Evolutionary conservation across 2,113 vertebrate genomes (phyloP).

Genomic region (Chunga burmeisteri): DNA sequence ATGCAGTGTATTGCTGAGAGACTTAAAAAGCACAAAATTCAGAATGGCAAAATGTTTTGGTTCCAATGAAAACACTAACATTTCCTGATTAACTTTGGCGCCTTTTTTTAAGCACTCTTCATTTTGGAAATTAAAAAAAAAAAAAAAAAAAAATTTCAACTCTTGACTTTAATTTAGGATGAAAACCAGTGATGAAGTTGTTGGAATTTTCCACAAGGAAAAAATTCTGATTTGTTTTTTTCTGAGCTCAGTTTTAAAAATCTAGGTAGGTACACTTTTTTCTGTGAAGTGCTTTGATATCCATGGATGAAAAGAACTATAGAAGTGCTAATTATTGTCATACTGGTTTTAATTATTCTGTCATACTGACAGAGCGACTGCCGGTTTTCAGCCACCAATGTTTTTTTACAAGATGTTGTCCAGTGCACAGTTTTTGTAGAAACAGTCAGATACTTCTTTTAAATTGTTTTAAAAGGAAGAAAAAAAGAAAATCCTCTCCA

Average conservation of each 20-base stretch:
- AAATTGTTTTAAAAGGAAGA: slow-evolving; percentile 5
- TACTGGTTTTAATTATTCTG: slow-evolving; percentile 66
- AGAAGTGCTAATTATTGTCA: slow-evolving; percentile 70
- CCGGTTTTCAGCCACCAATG: slow-evolving; percentile 30
- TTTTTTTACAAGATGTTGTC: slow-evolving; percentile 24
- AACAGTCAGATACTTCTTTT: slow-evolving; percentile 13
- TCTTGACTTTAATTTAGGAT: background rate
- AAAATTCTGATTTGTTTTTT: slow-evolving; percentile 5
- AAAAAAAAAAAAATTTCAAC: background rate
- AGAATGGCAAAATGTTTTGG: background rate
- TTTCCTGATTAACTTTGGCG: background rate
- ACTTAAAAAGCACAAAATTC: background rate
- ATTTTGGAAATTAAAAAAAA: background rate
- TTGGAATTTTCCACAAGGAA: slow-evolving; percentile 49
- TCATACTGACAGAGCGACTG: slow-evolving; percentile 1
- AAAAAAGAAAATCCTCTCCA: background rate
- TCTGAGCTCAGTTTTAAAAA: slow-evolving; percentile 47
- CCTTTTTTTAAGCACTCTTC: background rate
- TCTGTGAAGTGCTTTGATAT: slow-evolving; percentile 66
- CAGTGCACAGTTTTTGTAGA: background rate
- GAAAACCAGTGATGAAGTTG: background rate
- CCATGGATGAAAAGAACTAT: slow-evolving; percentile 60
- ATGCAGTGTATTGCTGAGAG: background rate
- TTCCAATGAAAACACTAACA: background rate
- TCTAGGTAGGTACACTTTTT: slow-evolving; percentile 54